phyloP scores from a whole-genome alignment of 2,888 invertebrate species.

The Cyaniris semiargus region DNA sequence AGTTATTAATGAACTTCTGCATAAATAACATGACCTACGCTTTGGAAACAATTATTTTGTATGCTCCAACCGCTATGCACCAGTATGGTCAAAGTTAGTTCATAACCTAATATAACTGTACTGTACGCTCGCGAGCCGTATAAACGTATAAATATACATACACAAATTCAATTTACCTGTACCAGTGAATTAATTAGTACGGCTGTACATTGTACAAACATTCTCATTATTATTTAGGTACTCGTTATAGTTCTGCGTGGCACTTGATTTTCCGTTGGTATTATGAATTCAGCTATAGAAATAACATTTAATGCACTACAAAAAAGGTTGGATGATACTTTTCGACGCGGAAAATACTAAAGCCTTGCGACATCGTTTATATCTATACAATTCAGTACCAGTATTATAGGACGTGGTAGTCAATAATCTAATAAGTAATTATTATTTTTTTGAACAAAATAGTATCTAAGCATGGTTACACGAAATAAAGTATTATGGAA shows the following conservation, averaged over 20 bases:
- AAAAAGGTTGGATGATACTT: background rate
- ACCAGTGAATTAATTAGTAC: slow-evolving; percentile 24
- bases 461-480: too few species aligned
- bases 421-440: too few species aligned
- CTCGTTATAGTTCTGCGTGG: background rate
- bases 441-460: too few species aligned
- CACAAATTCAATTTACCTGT: slow-evolving; percentile 30
- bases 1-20: slow-evolving; percentile 27
- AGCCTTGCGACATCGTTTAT: too few species aligned
- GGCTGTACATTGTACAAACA: background rate
- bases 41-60: slow-evolving; percentile 35
- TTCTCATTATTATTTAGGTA: slow-evolving; percentile 11
- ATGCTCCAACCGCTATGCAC: slow-evolving; percentile 26
- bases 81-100: slow-evolving; percentile 32
- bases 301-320: background rate
- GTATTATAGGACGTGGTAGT: too few species aligned
- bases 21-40: slow-evolving; percentile 29
- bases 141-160: slow-evolving; percentile 28
- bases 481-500: too few species aligned
- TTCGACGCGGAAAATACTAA: too few species aligned
- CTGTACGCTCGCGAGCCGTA: slow-evolving; percentile 25
- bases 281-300: background rate
- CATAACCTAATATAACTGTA: slow-evolving; percentile 32
- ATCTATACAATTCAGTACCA: too few species aligned
- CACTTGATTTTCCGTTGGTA: background rate